These are phyloP conservation scores for Helicoverpa zea DNA, from an alignment of 1,140 invertebrate genomes.

Conservation along the genomic window DNA sequence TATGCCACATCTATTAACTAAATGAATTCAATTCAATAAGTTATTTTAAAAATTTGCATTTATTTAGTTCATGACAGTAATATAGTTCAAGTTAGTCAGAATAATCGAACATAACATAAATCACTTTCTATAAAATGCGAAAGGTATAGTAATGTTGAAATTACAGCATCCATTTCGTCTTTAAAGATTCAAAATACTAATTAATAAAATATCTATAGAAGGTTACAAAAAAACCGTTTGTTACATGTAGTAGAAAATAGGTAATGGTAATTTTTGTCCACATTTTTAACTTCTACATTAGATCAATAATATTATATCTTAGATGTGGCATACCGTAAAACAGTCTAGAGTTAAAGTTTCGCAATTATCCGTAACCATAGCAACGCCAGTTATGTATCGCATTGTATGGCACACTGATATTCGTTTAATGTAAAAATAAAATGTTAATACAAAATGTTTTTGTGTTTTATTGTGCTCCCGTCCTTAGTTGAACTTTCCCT, in stretches of 20 bases:
- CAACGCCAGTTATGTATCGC: constrained; percentile 60
- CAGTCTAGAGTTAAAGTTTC: constrained; percentile 60
- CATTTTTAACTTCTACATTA: no score
- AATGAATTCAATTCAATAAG: neutral
- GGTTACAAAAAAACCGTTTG: no score
- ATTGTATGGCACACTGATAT: constrained; percentile 67
- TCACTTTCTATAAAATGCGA: no score
- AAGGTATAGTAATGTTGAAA: no score
- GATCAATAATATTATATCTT: neutral
- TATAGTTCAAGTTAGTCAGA: no score
- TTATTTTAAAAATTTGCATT: neutral
- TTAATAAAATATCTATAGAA: no score
- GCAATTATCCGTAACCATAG: constrained; percentile 63
- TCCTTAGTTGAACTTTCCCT: neutral
- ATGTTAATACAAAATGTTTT: constrained; percentile 58
- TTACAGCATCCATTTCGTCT: no score
- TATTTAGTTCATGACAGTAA: no score
- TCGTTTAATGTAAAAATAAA: constrained; percentile 72
- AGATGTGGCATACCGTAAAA: constrained; percentile 53
- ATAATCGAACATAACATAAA: no score
- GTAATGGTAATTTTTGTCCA: no score
- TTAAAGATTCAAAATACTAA: no score
- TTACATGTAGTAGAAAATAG: no score
- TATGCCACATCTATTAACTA: constrained; percentile 50
- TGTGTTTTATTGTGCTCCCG: neutral